phyloP scores from a whole-genome alignment of 2,888 invertebrate genomes.

The Tipula helvola region DNA sequence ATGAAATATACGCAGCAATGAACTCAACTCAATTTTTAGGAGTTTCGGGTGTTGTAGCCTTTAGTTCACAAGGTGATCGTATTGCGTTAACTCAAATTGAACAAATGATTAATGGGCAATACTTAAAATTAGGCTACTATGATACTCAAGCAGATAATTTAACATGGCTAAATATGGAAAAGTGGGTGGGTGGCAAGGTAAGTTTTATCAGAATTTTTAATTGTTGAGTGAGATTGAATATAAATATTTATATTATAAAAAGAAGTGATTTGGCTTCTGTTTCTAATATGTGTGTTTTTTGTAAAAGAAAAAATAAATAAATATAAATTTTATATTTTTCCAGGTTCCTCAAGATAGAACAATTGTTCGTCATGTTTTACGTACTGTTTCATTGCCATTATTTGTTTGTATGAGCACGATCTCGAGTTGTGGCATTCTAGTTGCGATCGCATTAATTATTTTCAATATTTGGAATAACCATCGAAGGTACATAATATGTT shows the following conservation, averaged over 20 bases:
- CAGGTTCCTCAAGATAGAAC: constrained; percentile 92
- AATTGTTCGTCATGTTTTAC: constrained; percentile 68
- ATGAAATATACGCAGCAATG: constrained; percentile 94
- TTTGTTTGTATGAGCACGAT: constrained; percentile 90
- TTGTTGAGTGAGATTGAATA: no score
- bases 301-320: no score
- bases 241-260: no score
- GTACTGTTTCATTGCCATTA: constrained; percentile 78
- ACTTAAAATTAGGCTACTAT: constrained; percentile 88
- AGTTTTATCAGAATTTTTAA: constrained; percentile 14
- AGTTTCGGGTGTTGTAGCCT: constrained; percentile 94
- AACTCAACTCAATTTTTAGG: constrained; percentile 97
- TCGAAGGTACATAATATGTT: constrained; percentile 57
- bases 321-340: constrained; percentile 22
- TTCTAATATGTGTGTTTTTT: no score
- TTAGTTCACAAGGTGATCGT: constrained; percentile 96
- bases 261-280: no score
- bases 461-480: constrained; percentile 90
- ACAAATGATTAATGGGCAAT: constrained; percentile 89
- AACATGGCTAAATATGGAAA: constrained; percentile 82
- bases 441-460: constrained; percentile 71
- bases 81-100: constrained; percentile 98
- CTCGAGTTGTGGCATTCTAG: constrained; percentile 75
- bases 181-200: constrained; percentile 68
- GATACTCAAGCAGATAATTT: constrained; percentile 92